phyloP scores from a whole-genome alignment of 2,113 vertebrate species.

The Tenebrosternarchus preto region DNA sequence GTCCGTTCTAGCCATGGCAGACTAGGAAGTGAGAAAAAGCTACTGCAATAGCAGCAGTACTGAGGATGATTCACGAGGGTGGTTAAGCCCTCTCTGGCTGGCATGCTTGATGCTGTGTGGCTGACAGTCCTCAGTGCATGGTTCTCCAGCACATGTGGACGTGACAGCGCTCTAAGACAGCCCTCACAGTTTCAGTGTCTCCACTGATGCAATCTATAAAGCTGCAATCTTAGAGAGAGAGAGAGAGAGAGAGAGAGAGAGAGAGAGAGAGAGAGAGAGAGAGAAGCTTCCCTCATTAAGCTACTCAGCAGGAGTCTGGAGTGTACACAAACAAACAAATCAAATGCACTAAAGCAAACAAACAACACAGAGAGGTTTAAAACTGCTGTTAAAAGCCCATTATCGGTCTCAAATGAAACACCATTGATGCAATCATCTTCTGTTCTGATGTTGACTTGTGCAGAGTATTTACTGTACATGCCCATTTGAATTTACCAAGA shows the following conservation, averaged over 20 bases:
- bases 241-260: slow-evolving; percentile 9
- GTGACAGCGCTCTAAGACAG: not conserved
- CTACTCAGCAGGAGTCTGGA: slow-evolving; percentile 62
- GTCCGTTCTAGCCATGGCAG: not conserved
- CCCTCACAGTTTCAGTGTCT: not conserved
- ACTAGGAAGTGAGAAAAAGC: not conserved
- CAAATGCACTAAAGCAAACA: slow-evolving; percentile 67
- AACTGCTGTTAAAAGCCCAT: slow-evolving; percentile 63
- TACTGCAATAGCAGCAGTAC: slow-evolving; percentile 7
- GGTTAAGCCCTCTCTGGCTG: not conserved
- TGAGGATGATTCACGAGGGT: not conserved
- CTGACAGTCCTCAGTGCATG: slow-evolving; percentile 8
- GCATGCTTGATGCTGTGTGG: not conserved
- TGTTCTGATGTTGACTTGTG: slow-evolving; percentile 38
- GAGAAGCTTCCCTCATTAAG: slow-evolving; percentile 40
- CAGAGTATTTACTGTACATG: slow-evolving; percentile 10
- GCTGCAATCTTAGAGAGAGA: not conserved
- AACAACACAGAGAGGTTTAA: slow-evolving; percentile 58
- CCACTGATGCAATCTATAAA: slow-evolving; percentile 2
- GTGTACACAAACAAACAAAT: slow-evolving; percentile 76
- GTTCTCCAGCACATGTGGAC: slow-evolving; percentile 3
- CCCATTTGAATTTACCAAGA: slow-evolving; percentile 7
- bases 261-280: slow-evolving; percentile 1
- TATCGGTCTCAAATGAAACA: slow-evolving; percentile 65
- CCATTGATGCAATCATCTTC: slow-evolving; percentile 51